Percentiles rank a stretch among this genome's conserved stretches.
phyloP scores from a whole-genome alignment of 2,888 invertebrate genomes.

The Cephus nigrinus region DNA sequence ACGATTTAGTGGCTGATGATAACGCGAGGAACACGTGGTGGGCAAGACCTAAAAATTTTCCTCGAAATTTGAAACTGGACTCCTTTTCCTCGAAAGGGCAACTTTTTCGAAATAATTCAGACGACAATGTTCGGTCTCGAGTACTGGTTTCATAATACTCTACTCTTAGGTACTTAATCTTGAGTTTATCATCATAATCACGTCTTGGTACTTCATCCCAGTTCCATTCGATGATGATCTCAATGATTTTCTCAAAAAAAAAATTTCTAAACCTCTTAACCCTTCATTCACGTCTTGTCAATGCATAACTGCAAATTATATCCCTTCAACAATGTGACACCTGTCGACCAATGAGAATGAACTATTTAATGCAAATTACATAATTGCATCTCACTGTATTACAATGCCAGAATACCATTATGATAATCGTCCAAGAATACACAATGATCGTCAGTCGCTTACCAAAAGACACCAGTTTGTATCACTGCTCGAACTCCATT shows the following conservation, averaged over 20 bases:
- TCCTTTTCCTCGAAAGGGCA: not conserved
- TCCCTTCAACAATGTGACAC: not conserved
- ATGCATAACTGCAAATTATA: not conserved
- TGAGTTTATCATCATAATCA: not conserved
- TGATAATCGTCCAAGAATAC: not conserved
- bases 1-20: conserved; percentile 49
- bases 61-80: conserved; percentile 35
- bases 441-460: not conserved
- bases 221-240: not conserved
- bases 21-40: conserved; percentile 43
- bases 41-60: conserved; percentile 20
- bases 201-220: not conserved
- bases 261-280: not conserved
- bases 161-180: not conserved
- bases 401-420: not conserved
- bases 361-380: not conserved
- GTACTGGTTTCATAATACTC: not conserved
- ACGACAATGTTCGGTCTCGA: not conserved
- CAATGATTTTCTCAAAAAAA: not conserved
- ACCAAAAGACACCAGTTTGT: not conserved
- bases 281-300: not conserved
- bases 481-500: not conserved
- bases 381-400: not conserved
- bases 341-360: not conserved
- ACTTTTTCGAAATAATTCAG: not conserved